A percentile compares a stretch with the other conserved stretches of the same genome.
Conservation (phyloP, 2,113 vertebrate genomes). For the rabbit (Oryctolagus cuniculus) region DNA sequence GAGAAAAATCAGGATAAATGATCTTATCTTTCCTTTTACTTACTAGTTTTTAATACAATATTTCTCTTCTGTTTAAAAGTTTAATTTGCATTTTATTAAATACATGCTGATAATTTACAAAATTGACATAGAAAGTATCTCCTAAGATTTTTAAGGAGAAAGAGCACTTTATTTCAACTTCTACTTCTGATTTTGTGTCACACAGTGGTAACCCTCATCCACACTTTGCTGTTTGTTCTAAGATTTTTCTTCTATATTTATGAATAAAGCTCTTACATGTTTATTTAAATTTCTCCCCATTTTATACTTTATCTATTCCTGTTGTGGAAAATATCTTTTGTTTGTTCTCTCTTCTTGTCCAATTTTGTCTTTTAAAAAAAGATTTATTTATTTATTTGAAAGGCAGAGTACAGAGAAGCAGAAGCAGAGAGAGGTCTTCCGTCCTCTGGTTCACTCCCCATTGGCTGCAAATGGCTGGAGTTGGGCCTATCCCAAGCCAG, state of each 20-base stretch:
- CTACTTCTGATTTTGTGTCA: neutral
- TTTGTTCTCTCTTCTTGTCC: neutral
- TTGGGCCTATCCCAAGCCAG: too few species aligned
- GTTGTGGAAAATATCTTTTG: neutral
- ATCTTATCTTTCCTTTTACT: neutral
- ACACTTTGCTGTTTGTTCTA: slow-evolving; percentile 20
- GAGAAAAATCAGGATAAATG: slow-evolving; percentile 46
- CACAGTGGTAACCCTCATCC: neutral
- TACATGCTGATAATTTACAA: neutral
- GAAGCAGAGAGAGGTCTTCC: too few species aligned
- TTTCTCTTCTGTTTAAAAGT: neutral
- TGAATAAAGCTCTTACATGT: neutral
- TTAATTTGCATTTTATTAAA: slow-evolving; percentile 47
- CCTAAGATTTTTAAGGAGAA: slow-evolving; percentile 18
- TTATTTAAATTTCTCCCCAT: neutral
- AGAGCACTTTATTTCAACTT: neutral
- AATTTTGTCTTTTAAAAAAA: neutral
- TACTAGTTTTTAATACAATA: neutral
- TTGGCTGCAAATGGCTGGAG: too few species aligned
- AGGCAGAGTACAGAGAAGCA: too few species aligned
- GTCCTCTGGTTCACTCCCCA: too few species aligned
- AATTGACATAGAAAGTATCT: slow-evolving; percentile 26
- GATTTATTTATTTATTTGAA: too few species aligned
- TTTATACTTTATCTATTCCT: slow-evolving; percentile 15
- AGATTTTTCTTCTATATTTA: slow-evolving; percentile 30